Evolutionary conservation across 2,888 invertebrate species (phyloP).

Genomic region (Dolichopus griseipennis): DNA sequence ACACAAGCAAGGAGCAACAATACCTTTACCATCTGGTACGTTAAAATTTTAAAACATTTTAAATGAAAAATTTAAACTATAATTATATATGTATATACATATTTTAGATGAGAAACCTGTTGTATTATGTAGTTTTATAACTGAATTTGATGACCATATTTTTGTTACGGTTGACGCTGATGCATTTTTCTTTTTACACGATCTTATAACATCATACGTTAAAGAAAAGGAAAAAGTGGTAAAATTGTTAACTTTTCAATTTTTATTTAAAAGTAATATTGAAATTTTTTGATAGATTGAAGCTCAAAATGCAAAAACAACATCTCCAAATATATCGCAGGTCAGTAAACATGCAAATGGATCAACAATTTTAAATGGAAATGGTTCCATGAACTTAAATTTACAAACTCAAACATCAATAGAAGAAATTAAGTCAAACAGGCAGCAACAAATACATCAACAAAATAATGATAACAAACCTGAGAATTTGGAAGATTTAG

Average conservation of each 20-base stretch:
- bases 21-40: slow-evolving; percentile 59
- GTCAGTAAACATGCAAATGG: background rate
- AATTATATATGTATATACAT: background rate
- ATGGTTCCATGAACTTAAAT: background rate
- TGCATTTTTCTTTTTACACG: slow-evolving; percentile 95
- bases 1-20: slow-evolving; percentile 68
- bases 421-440: slow-evolving; percentile 6
- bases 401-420: slow-evolving; percentile 27
- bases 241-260: slow-evolving; percentile 30
- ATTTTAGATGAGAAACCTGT: slow-evolving; percentile 66
- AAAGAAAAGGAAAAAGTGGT: slow-evolving; percentile 85
- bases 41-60: background rate
- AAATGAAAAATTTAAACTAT: background rate
- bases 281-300: slow-evolving; percentile 31
- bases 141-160: slow-evolving; percentile 97
- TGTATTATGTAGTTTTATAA: slow-evolving; percentile 94
- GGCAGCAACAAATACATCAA: background rate
- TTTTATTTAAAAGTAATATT: slow-evolving; percentile 2
- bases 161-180: slow-evolving; percentile 97
- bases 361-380: background rate
- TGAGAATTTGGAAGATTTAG: slow-evolving; percentile 41
- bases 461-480: background rate
- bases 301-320: slow-evolving; percentile 37
- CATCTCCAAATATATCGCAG: slow-evolving; percentile 36
- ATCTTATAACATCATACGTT: slow-evolving; percentile 90